A percentile compares a stretch with the other conserved stretches of the same genome.
These are phyloP conservation scores for honey bee (Apis mellifera) DNA, from an alignment of 1,140 invertebrate species.

Conservation along the genomic window DNA sequence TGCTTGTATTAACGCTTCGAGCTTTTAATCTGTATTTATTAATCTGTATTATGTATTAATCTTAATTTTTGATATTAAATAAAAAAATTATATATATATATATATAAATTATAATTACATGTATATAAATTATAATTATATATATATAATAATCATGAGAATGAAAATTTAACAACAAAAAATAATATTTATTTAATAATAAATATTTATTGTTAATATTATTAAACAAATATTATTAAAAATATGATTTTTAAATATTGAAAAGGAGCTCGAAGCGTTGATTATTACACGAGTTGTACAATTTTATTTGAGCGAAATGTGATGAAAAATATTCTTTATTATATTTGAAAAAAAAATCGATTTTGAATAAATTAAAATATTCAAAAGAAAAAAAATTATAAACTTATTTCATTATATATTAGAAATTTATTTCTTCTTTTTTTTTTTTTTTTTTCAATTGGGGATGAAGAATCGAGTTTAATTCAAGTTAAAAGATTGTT, in stretches of 20 bases:
- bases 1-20: neutral
- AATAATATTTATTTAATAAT: neutral
- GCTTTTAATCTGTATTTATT: too few species aligned
- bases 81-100: neutral
- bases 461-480: neutral
- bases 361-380: neutral
- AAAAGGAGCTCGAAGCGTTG: neutral
- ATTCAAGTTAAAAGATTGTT: neutral
- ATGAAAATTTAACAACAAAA: neutral
- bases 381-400: neutral
- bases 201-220: neutral
- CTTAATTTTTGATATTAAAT: neutral
- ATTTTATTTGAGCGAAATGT: neutral
- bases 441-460: neutral
- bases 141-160: neutral
- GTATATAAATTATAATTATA: too few species aligned
- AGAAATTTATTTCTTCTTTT: neutral
- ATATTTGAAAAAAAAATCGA: neutral
- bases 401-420: neutral
- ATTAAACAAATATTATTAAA: neutral
- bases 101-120: too few species aligned
- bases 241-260: neutral
- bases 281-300: neutral
- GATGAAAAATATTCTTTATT: neutral
- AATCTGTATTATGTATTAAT: neutral